Percentiles rank a stretch among this genome's conserved stretches.
Evolutionary conservation across 2,888 invertebrate species (phyloP).

Genomic region (Elmis aenea): DNA sequence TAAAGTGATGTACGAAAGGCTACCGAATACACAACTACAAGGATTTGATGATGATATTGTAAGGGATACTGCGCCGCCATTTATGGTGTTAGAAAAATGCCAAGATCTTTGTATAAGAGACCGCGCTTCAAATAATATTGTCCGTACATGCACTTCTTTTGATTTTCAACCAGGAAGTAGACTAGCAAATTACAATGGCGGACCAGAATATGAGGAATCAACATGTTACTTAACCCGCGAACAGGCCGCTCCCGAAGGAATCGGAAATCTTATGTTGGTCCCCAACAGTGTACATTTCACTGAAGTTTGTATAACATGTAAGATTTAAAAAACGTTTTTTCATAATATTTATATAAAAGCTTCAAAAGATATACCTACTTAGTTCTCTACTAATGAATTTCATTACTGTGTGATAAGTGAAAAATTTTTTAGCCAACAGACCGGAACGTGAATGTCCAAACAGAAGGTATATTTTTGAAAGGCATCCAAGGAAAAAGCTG

Average conservation of each 20-base stretch:
- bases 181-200: conserved; percentile 73
- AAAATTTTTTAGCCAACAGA: conserved; percentile 59
- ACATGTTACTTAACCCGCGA: conserved; percentile 82
- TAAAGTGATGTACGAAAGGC: conserved; percentile 79
- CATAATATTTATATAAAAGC: too few relatives aligned
- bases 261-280: conserved; percentile 81
- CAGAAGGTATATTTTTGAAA: conserved; percentile 81
- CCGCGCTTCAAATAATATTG: conserved; percentile 72
- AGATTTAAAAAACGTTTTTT: conserved; percentile 40
- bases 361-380: too few relatives aligned
- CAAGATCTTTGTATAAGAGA: conserved; percentile 77
- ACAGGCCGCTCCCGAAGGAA: conserved; percentile 82
- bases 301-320: conserved; percentile 84
- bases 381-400: too few relatives aligned
- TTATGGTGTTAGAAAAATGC: conserved; percentile 83
- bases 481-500: conserved; percentile 78
- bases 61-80: conserved; percentile 78
- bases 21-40: conserved; percentile 85
- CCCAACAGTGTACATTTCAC: conserved; percentile 88
- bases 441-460: conserved; percentile 87
- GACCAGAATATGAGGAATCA: conserved; percentile 83
- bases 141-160: conserved; percentile 80
- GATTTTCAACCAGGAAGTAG: conserved; percentile 87
- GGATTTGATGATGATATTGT: conserved; percentile 87
- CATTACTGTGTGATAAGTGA: too few relatives aligned